phyloP scores from a whole-genome alignment of 2,888 invertebrate genomes.

The Limnephilus auricula region DNA sequence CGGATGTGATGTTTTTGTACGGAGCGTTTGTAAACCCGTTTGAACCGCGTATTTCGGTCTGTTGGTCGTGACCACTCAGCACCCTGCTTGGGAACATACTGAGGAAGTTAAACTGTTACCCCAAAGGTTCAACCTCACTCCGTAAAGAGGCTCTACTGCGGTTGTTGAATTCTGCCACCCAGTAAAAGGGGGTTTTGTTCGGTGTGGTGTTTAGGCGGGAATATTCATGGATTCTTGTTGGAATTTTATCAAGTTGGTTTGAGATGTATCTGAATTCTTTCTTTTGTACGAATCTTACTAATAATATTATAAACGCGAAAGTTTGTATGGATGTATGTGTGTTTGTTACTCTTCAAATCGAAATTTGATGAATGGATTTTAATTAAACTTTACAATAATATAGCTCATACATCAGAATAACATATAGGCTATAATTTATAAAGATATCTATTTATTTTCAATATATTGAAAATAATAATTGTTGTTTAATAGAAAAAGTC shows the following conservation, averaged over 20 bases:
- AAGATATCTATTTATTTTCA: no score
- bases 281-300: neutral
- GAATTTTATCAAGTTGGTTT: no score
- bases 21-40: conserved; percentile 2
- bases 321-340: no score
- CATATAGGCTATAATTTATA: no score
- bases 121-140: neutral
- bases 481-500: no score
- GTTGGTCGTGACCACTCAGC: conserved; percentile 16
- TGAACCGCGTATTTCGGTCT: neutral
- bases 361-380: no score
- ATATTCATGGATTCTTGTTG: neutral
- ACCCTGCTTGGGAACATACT: conserved; percentile 22
- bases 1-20: neutral
- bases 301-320: no score
- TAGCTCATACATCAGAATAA: no score
- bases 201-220: neutral
- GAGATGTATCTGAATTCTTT: neutral
- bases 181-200: neutral
- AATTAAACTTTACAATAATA: no score
- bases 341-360: no score
- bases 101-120: conserved; percentile 13
- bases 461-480: no score
- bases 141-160: neutral
- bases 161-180: neutral